Conservation (phyloP, 2,113 vertebrate genomes). For the Callipepla californica region DNA sequence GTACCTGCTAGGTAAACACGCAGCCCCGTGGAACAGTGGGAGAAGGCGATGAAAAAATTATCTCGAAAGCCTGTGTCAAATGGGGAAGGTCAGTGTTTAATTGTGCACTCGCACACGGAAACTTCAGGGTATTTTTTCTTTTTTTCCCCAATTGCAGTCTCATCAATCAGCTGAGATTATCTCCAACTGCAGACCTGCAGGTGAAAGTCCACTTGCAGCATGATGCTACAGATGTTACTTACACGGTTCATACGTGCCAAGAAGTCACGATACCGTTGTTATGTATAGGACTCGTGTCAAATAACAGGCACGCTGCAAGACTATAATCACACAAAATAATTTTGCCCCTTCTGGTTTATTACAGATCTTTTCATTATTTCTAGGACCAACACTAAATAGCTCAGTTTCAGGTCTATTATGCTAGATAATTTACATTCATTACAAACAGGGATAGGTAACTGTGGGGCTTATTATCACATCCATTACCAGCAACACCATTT, state of each 20-base stretch:
- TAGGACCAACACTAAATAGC: neutral
- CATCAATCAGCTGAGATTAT: neutral
- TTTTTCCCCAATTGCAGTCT: neutral
- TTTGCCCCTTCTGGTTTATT: slow-evolving; percentile 11
- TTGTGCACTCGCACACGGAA: neutral
- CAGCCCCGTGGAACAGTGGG: neutral
- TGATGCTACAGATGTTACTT: neutral
- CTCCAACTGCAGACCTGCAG: neutral
- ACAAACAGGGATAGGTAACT: neutral
- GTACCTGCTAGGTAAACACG: neutral
- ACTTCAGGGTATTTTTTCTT: neutral
- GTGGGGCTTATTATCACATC: slow-evolving; percentile 29
- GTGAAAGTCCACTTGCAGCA: neutral
- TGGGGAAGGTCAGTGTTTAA: neutral
- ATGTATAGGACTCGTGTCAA: neutral
- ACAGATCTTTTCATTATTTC: slow-evolving; percentile 23
- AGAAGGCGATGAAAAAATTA: neutral
- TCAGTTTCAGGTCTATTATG: slow-evolving; percentile 20
- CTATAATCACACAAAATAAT: neutral
- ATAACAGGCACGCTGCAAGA: neutral
- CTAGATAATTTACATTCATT: slow-evolving; percentile 41
- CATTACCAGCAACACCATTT: slow-evolving; percentile 30
- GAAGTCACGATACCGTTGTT: neutral
- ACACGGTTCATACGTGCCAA: accelerated
- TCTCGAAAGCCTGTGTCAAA: neutral